These are phyloP conservation scores for Sebastes iracundus DNA, from an alignment of 2,797 vertebrate genomes.

Conservation along the genomic window DNA sequence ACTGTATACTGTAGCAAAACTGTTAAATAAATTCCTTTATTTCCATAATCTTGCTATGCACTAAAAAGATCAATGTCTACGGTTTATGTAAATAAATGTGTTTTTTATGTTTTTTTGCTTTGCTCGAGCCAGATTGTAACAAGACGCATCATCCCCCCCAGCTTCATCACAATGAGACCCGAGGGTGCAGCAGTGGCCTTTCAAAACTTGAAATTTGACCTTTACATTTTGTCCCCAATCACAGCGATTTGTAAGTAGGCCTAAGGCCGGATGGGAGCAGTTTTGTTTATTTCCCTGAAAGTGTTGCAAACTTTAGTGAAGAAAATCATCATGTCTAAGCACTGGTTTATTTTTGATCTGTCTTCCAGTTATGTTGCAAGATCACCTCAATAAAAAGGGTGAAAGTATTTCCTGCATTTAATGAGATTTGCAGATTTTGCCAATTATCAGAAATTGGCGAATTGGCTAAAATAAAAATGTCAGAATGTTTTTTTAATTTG, in stretches of 20 bases:
- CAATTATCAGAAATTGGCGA: background rate
- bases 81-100: background rate
- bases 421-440: background rate
- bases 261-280: background rate
- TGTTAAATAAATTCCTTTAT: background rate
- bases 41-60: background rate
- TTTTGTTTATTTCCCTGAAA: background rate
- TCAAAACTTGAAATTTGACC: slow-evolving; percentile 23
- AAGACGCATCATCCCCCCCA: background rate
- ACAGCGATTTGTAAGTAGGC: background rate
- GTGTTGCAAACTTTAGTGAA: background rate
- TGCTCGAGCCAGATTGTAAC: background rate
- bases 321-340: background rate
- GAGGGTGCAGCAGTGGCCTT: slow-evolving; percentile 34
- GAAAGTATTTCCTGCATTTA: background rate
- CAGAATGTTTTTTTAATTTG: background rate
- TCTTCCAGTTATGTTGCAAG: no score
- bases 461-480: background rate
- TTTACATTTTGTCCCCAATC: slow-evolving; percentile 21
- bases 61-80: background rate
- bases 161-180: slow-evolving; percentile 21
- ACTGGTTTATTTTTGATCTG: background rate
- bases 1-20: background rate
- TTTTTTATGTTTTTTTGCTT: no score
- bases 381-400: no score